phyloP scores from a whole-genome alignment of 2,888 invertebrate genomes.

The Lampropteryx suffumata region DNA sequence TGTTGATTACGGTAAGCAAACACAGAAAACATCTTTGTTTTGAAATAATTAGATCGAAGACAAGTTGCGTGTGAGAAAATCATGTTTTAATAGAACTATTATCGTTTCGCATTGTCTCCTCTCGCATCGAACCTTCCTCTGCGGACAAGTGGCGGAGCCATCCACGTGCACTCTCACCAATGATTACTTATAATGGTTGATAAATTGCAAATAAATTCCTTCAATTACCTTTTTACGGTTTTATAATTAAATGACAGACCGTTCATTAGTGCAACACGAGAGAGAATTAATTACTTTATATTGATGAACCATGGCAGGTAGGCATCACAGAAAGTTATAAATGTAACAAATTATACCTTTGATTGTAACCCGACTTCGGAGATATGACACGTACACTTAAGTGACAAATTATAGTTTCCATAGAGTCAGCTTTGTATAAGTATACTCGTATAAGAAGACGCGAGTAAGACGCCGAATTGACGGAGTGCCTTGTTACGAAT shows the following conservation, averaged over 20 bases:
- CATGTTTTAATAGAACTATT: neutral
- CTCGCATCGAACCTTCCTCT: neutral
- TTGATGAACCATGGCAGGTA: no score
- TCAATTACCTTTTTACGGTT: neutral
- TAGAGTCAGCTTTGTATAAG: no score
- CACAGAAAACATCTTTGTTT: neutral
- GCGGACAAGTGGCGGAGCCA: neutral
- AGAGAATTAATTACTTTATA: neutral
- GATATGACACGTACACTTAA: no score
- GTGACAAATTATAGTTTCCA: no score
- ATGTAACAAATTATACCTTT: no score
- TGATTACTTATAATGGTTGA: neutral
- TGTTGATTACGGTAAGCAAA: no score
- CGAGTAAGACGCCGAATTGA: no score
- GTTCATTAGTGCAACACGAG: neutral
- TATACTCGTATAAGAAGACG: no score
- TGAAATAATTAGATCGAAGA: neutral
- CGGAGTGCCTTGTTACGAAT: no score
- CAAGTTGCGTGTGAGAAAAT: neutral
- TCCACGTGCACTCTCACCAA: neutral
- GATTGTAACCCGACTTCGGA: no score
- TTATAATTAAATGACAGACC: constrained; percentile 7
- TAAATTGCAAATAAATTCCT: neutral
- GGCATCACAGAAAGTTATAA: no score
- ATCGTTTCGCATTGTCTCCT: neutral